Base-by-base conservation (phyloP, 2,888 invertebrate species). In the Caradrina clavipalpis region DNA sequence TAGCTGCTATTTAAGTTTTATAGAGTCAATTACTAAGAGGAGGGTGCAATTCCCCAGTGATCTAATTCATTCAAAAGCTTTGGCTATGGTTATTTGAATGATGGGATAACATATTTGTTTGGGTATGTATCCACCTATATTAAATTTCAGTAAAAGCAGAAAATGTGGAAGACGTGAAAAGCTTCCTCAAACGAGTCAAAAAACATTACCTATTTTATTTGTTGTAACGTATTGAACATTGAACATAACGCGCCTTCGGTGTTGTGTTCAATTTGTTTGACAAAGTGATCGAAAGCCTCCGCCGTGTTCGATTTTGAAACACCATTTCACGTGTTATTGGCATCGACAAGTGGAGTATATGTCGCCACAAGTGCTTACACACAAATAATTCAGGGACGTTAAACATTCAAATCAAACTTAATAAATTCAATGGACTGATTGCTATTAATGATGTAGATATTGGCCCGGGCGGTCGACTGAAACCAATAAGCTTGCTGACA, bases 261-360 rank as follows among this genome's bases (percentile, higher is more conserved):
- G 77, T 77, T 72, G 35, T 56, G 55, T 81, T 81, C 75, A 77
- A 83, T 83, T 80, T 80, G 59, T 65, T 69, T 69, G 67, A 81
- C 64, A 70, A 72, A 81, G 60, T 75, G 69, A 74, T 75, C 58
- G 53, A 73, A 74, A 82, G 70, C 66, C 58, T 53, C 56, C 73
- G 68, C 50, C 59, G 42, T 39, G 53, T 70, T 70, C 58, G 15
- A 75, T 81, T 80, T 76, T 71, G 60, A 50, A 62, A 64, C 65
- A 66, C 54, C 65, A 71, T 65, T 75, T 80, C 42, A 73, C 64
- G 54, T 71, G 75, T 78, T 65, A 80, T 74, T 76, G 68, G 66
- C 47, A 57, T 64, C 59, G 69, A 80, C 80, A 78, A 71, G 71
- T 77, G 53, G 59, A 80, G 55, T 75, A 75, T 59, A 62, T 68